phyloP scores from a whole-genome alignment of 2,888 invertebrate species.

The Sphaerophoria rueppellii region DNA sequence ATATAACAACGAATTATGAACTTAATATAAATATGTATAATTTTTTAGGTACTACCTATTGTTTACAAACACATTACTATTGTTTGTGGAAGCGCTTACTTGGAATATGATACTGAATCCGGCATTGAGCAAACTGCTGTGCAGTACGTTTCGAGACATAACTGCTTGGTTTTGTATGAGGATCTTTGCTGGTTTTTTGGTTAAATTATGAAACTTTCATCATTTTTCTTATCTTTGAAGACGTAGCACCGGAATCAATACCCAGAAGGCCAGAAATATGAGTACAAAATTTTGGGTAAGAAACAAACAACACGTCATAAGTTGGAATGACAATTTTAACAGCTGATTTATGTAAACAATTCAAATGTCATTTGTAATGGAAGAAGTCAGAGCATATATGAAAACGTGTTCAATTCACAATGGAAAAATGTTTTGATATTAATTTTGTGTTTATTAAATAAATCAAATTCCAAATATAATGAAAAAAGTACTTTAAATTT shows the following conservation, averaged over 20 bases:
- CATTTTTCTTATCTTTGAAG: constrained; percentile 41
- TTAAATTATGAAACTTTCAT: constrained; percentile 17
- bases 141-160: constrained; percentile 81
- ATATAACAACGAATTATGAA: constrained; percentile 57
- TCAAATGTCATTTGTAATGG: not conserved
- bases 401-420: constrained; percentile 2
- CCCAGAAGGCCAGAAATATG: constrained; percentile 20
- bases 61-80: not conserved
- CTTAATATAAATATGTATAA: not conserved
- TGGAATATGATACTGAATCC: constrained; percentile 82
- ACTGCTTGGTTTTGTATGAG: not conserved
- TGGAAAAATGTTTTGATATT: not conserved
- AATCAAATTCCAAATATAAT: no score
- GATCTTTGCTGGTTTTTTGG: not conserved
- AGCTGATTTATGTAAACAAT: constrained; percentile 56
- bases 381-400: not conserved
- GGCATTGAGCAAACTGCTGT: constrained; percentile 81
- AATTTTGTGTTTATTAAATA: no score
- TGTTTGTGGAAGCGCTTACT: constrained; percentile 74
- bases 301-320: constrained; percentile 59
- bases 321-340: constrained; percentile 18
- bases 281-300: not conserved
- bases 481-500: no score
- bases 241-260: constrained; percentile 52
- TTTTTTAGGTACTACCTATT: not conserved